Conservation (phyloP, 2,113 vertebrate genomes). For the Monarcha castaneiventris region DNA sequence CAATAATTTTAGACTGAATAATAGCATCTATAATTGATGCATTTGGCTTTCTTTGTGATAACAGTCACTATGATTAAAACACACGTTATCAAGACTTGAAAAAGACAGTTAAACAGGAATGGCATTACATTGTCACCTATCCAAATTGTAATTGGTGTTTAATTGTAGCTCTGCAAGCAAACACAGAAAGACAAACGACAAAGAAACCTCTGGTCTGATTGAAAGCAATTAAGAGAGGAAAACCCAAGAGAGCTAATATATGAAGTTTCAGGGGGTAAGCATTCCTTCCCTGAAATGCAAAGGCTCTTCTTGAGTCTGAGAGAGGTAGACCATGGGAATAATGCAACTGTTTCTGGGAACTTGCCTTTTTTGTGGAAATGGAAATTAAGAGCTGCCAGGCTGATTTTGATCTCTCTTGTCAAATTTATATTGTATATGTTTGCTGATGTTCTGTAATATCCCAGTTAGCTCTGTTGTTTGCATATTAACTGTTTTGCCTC, state of each 20-base stretch:
- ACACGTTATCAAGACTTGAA: neutral
- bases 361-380: neutral
- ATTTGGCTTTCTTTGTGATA: neutral
- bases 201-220: neutral
- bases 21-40: neutral
- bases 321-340: neutral
- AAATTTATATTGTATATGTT: neutral
- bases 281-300: neutral
- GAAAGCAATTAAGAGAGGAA: neutral
- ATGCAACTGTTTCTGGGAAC: neutral
- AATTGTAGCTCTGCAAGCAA: neutral
- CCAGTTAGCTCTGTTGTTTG: neutral
- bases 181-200: neutral
- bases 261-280: neutral
- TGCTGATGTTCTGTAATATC: neutral
- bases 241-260: neutral
- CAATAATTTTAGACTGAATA: neutral
- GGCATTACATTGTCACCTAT: neutral
- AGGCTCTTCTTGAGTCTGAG: neutral
- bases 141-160: neutral
- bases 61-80: neutral
- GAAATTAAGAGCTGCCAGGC: conserved; percentile 10
- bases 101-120: neutral
- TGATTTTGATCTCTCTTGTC: conserved; percentile 5
- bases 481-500: neutral